Conservation (phyloP, 1,140 invertebrate species). For the Macrobrachium nipponense region DNA sequence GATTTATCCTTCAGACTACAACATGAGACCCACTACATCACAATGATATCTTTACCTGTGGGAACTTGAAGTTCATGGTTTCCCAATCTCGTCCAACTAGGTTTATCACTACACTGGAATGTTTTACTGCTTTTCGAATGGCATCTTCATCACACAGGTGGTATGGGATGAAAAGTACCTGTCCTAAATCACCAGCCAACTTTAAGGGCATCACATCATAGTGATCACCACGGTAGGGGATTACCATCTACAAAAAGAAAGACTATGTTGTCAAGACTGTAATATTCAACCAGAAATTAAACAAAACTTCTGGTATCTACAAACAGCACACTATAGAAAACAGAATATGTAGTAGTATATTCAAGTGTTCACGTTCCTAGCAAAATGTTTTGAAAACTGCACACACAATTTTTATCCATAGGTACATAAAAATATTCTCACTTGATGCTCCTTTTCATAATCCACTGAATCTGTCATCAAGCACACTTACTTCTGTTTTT, state of each 20-base stretch:
- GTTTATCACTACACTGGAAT: conserved; percentile 98
- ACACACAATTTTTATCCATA: too few relatives aligned
- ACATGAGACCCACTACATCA: neutral
- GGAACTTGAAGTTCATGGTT: conserved; percentile 87
- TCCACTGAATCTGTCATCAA: too few relatives aligned
- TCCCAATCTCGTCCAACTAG: conserved; percentile 91
- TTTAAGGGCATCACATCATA: conserved; percentile 83
- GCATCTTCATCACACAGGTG: conserved; percentile 89
- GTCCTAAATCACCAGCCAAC: conserved; percentile 93
- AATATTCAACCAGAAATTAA: too few relatives aligned
- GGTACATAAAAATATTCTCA: too few relatives aligned
- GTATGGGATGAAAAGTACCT: conserved; percentile 91
- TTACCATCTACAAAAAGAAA: conserved; percentile 77
- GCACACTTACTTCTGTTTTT: too few relatives aligned
- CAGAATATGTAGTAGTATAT: too few relatives aligned
- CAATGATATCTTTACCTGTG: conserved; percentile 75
- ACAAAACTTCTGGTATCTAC: too few relatives aligned
- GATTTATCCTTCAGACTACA: neutral
- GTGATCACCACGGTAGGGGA: conserved; percentile 91
- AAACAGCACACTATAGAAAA: too few relatives aligned
- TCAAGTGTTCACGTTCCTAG: too few relatives aligned
- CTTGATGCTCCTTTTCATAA: too few relatives aligned
- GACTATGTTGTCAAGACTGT: too few relatives aligned
- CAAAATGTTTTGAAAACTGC: too few relatives aligned
- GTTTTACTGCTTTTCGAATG: conserved; percentile 86